phyloP scores from a whole-genome alignment of 2,113 vertebrate genomes.

The Todiramphus chloris region DNA sequence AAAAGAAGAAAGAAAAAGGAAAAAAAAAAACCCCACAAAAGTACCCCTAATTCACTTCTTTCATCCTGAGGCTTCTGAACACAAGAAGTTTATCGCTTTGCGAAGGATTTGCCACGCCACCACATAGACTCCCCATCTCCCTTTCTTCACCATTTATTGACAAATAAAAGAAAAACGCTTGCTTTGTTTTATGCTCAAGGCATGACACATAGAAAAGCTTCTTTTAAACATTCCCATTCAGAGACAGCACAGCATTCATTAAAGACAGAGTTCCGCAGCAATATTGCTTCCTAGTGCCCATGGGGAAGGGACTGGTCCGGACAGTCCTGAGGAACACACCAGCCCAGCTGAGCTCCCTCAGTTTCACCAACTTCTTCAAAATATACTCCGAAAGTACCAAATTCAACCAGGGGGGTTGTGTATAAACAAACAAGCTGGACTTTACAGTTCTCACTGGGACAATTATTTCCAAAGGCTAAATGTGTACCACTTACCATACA shows the following conservation, averaged over 20 bases:
- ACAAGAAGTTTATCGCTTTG: neutral
- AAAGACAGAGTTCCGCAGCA: neutral
- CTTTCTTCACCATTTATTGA: neutral
- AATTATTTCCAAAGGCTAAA: slow-evolving; percentile 26
- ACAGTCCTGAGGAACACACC: neutral
- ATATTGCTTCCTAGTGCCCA: neutral
- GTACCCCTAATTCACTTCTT: neutral
- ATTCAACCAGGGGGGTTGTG: neutral
- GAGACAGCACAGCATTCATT: neutral
- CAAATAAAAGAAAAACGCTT: neutral
- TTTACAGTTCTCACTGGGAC: neutral
- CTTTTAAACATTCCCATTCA: neutral
- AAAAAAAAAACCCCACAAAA: neutral
- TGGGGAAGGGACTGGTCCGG: neutral
- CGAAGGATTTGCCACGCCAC: neutral
- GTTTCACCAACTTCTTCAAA: neutral
- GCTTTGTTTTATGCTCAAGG: neutral
- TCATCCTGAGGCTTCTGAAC: neutral
- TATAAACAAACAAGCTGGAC: neutral
- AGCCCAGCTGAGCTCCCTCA: neutral
- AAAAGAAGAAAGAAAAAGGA: too few relatives aligned
- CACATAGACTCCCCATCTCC: rapidly evolving
- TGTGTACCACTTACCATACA: slow-evolving; percentile 93
- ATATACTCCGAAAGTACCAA: neutral
- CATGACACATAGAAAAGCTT: neutral